These are phyloP conservation scores for Rutpela maculata DNA, from an alignment of 2,888 invertebrate species.

Conservation along the genomic window DNA sequence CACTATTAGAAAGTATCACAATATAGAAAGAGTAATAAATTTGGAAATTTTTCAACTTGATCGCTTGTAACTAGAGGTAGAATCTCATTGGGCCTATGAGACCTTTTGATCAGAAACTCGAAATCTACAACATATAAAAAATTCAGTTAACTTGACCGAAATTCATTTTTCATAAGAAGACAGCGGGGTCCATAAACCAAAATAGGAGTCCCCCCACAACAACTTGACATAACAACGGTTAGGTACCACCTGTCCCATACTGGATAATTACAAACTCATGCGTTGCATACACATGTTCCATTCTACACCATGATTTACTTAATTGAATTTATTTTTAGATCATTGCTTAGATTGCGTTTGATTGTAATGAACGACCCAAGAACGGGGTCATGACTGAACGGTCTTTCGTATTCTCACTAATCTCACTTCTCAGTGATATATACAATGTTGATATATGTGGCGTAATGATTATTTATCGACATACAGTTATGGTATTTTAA, in stretches of 20 bases:
- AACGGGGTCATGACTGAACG: slow-evolving; percentile 22
- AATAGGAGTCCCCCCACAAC: not conserved
- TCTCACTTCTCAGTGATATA: not conserved
- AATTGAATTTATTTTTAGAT: slow-evolving; percentile 15
- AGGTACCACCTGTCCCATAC: not conserved
- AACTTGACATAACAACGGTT: not conserved
- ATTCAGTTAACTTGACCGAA: too few species aligned
- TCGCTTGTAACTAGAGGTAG: too few species aligned
- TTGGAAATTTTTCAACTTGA: too few species aligned
- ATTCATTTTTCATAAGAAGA: too few species aligned
- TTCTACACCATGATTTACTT: not conserved
- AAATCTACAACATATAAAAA: too few species aligned
- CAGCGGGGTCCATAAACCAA: too few species aligned
- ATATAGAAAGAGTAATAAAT: too few species aligned
- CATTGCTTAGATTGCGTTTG: not conserved
- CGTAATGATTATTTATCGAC: slow-evolving; percentile 3
- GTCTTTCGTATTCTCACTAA: not conserved
- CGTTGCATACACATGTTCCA: not conserved
- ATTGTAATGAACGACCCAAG: slow-evolving; percentile 10
- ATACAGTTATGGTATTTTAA: slow-evolving; percentile 27
- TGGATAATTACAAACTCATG: not conserved
- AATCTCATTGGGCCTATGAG: too few species aligned
- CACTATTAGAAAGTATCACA: too few species aligned
- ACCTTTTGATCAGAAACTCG: too few species aligned
- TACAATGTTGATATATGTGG: slow-evolving; percentile 1